Evolutionary conservation across 2,797 vertebrate species (phyloP), one percentile per base, ranked within the genome.

Genomic region (Pantherophis vulpinus): DNA sequence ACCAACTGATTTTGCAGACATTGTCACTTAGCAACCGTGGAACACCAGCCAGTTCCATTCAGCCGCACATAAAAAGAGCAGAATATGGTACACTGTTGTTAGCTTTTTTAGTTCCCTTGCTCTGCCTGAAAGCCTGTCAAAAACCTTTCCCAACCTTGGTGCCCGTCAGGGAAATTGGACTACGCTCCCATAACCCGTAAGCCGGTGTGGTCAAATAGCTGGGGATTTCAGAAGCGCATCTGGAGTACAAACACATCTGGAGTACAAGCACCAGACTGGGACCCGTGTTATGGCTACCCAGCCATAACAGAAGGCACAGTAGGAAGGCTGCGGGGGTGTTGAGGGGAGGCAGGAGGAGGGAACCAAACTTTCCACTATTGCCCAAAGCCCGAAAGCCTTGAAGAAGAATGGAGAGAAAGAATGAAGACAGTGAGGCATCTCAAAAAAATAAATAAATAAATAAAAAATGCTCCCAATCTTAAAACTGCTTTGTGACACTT

Each of bases 271-370:
- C 20, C 74, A 83, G 20, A 25, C 2, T 47, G 58, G 37, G 27
- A 83, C 25, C 25, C 51, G 4, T 12, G 42, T 42, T 42, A 42
- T 42, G 20, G 74, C 16, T 32, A 37, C 32, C n/a, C n/a, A n/a
- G 54, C 13, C 16, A 27, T 4, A 0, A 12, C 3, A 56, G 32
- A 91, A 23, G 3, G 3, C 29, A 27, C 51, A 55, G 7, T 6
- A 55, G 54, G 29, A 25, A 66, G 20, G 18, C 0, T 5, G 14
- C 0, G 16, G 20, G 6, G 0, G 16, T n/a, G 5, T 5, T 23
- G 47, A 10, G 51, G 18, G 27, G 20, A 32, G 63, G 47, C 14
- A 37, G 12, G 32, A 14, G 37, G 37, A 5, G 4, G 13, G 47
- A 55, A 16, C 5, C 18, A 56, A 55, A 23, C 13, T 59, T 83